Conservation (phyloP, 2,888 invertebrate species). For the Pandemis cinnamomeana region DNA sequence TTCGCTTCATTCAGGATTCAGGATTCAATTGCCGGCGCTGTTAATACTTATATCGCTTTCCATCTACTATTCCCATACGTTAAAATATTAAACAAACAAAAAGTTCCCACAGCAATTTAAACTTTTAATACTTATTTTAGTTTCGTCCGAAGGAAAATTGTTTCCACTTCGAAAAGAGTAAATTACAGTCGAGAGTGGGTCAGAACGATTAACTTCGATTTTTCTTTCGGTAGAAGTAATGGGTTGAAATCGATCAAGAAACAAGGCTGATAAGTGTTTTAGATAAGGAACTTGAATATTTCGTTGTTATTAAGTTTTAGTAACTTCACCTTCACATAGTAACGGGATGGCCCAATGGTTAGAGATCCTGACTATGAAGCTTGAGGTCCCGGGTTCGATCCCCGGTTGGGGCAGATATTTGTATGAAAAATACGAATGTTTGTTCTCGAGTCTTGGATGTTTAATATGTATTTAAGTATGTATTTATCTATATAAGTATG, state of each 20-base stretch:
- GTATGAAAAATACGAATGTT: too few relatives aligned
- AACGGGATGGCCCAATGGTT: too few relatives aligned
- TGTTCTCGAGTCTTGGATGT: too few relatives aligned
- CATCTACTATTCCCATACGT: neutral
- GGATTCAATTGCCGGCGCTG: too few relatives aligned
- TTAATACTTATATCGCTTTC: neutral
- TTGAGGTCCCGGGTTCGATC: too few relatives aligned
- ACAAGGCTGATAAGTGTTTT: neutral
- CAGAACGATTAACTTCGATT: constrained; percentile 22
- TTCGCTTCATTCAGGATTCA: too few relatives aligned
- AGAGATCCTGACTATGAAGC: too few relatives aligned
- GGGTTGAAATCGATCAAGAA: constrained; percentile 3
- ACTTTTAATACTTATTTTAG: neutral
- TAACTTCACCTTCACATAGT: too few relatives aligned
- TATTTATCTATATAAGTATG: too few relatives aligned
- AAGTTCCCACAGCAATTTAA: constrained; percentile 1
- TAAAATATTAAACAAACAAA: neutral
- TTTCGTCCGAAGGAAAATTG: constrained; percentile 7
- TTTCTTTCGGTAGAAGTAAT: constrained; percentile 7
- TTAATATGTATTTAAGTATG: too few relatives aligned
- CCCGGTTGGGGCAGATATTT: too few relatives aligned
- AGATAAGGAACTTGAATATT: neutral
- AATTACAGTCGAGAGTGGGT: constrained; percentile 24
- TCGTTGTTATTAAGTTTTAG: too few relatives aligned
- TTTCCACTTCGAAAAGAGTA: constrained; percentile 5